Base-by-base conservation (phyloP, 2,797 vertebrate genomes). In the Bradypodion ventrale region DNA sequence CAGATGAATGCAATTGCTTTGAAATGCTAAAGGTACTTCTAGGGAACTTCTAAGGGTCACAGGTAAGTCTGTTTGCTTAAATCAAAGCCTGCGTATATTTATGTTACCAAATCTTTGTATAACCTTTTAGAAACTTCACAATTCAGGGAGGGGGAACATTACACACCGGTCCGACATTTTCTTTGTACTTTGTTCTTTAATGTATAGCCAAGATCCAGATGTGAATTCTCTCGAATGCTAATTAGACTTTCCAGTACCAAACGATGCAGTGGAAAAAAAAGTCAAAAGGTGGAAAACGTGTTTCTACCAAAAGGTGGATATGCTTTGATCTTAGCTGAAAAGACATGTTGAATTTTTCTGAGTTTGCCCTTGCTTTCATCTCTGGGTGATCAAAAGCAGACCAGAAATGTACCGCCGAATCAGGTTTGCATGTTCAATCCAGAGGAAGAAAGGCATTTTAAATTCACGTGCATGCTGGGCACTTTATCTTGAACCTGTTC, bases 51-150 rank as follows among this genome's bases (percentile, higher is more conserved):
- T 56, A 21, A 56, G 52, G 52, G 52, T 56, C 52, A 56, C 52
- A 75, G 27, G 86, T 84, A 83, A 70, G 82, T 76, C 42, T 6
- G 1, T 75, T 27, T 59, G 42, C 13, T 73, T 82, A 23, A 42
- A 63, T 35, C 7, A 2, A 8, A 25, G 9, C 7, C 16, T 5
- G 73, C 42, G 32, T 4, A 7, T 46, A 40, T 56, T 69, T 73
- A 10, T 60, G 32, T 44, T 5, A 62, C 16, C 37, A 16, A 44
- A 32, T n/a, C 13, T 9, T 35, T 44, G 16, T 40, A 12, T 15
- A 56, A 3, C 37, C 3, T 23, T 74, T 73, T 35, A 56, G 29
- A 15, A 37, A 4, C 15, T 65, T 65, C 16, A 1, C 13, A 56
- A 44, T 6, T n/a, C n/a, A n/a, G n/a, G n/a, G n/a, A n/a, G 37